phyloP scores from a whole-genome alignment of 2,888 invertebrate genomes.

The Callyntrura sp. region DNA sequence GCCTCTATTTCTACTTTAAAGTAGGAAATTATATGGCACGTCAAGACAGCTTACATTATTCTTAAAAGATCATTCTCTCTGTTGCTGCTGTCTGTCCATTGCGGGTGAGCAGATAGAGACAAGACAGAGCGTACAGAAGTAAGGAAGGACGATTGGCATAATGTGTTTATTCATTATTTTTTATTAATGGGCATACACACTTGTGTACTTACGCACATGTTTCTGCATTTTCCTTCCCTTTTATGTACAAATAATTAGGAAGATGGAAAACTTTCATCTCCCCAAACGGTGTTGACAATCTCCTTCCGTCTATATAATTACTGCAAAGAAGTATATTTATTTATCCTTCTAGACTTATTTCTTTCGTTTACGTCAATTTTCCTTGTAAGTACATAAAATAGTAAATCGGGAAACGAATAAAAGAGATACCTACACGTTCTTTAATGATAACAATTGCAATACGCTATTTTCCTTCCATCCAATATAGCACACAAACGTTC shows the following conservation, averaged over 20 bases:
- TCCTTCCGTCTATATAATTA: slow-evolving; percentile 65
- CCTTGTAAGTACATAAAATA: slow-evolving; percentile 61
- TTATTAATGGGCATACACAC: slow-evolving; percentile 58
- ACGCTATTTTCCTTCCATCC: slow-evolving; percentile 24
- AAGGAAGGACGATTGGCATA: slow-evolving; percentile 59
- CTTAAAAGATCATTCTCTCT: background rate
- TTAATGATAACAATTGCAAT: background rate
- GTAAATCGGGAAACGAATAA: slow-evolving; percentile 41
- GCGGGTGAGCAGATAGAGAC: background rate
- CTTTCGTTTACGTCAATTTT: slow-evolving; percentile 55
- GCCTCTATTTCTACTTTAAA: slow-evolving; percentile 24
- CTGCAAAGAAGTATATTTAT: slow-evolving; percentile 30
- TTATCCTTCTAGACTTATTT: slow-evolving; percentile 49
- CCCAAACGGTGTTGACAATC: slow-evolving; percentile 64
- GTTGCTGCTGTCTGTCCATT: background rate
- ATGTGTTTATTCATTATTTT: slow-evolving; percentile 44
- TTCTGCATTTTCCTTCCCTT: slow-evolving; percentile 67
- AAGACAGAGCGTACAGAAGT: slow-evolving; percentile 14
- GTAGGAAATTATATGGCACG: slow-evolving; percentile 10
- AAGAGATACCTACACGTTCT: background rate
- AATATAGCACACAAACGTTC: background rate
- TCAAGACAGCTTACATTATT: background rate
- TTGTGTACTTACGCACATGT: slow-evolving; percentile 22
- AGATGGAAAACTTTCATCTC: slow-evolving; percentile 73
- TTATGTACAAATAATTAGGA: slow-evolving; percentile 72